A percentile compares a stretch with the other conserved stretches of the same genome.
phyloP scores from a whole-genome alignment of 23 tunicate genomes.

The Oikopleura vanhoeffeni region DNA sequence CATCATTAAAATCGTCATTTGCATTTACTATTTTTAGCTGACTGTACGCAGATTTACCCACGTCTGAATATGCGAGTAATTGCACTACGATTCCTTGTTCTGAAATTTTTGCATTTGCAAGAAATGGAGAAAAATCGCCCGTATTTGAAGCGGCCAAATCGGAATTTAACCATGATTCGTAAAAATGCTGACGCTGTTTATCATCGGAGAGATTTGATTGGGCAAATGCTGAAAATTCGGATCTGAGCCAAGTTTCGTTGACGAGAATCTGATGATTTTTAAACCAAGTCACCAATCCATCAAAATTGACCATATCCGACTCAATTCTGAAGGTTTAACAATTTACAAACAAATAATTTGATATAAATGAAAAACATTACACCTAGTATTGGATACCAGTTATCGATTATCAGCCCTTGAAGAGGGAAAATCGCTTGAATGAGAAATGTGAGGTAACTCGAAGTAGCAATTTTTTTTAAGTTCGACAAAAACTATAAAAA shows the following conservation, averaged over 20 bases:
- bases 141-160: background rate
- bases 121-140: background rate
- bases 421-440: too few species aligned
- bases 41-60: background rate
- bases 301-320: background rate
- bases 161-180: background rate
- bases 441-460: too few species aligned
- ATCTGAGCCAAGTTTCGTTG: background rate
- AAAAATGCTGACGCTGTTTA: too few species aligned
- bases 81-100: background rate
- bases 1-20: conserved; percentile 13
- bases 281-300: background rate
- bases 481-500: too few species aligned
- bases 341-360: too few species aligned
- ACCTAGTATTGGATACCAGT: too few species aligned
- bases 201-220: background rate
- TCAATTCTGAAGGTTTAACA: too few species aligned
- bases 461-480: too few species aligned
- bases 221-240: background rate
- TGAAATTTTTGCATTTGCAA: background rate
- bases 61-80: background rate
- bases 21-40: background rate
- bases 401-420: too few species aligned
- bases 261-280: background rate
- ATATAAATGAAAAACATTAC: too few species aligned